Evolutionary conservation across 2,113 vertebrate species (phyloP).

Genomic region (Lophochroa leadbeateri): DNA sequence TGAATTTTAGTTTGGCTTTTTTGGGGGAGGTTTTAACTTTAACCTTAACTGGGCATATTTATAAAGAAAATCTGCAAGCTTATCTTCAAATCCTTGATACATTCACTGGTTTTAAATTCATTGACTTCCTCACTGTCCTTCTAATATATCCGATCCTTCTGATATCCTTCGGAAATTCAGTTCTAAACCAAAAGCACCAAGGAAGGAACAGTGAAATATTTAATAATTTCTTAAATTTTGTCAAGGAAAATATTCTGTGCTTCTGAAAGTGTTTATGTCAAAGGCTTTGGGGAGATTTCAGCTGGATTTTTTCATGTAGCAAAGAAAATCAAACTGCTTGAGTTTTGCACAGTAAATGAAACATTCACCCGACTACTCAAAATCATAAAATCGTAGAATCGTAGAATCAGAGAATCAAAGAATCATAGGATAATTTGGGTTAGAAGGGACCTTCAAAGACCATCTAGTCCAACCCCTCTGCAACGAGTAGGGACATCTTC

Average conservation of each 20-base stretch:
- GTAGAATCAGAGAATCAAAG: not conserved
- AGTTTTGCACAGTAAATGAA: not conserved
- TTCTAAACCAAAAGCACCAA: not conserved
- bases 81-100: not conserved
- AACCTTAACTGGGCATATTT: not conserved
- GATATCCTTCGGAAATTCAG: not conserved
- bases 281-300: not conserved
- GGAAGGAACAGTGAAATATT: not conserved
- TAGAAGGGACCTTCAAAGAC: not conserved
- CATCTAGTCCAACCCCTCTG: not conserved
- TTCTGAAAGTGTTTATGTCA: not conserved
- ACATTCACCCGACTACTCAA: not conserved
- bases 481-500: not conserved
- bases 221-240: not conserved
- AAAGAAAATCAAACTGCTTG: not conserved
- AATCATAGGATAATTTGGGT: not conserved
- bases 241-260: not conserved
- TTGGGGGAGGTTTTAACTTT: not conserved
- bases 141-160: not conserved
- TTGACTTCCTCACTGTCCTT: not conserved
- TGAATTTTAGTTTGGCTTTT: not conserved
- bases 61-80: not conserved
- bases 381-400: not conserved
- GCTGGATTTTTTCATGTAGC: not conserved
- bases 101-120: not conserved